Evolutionary conservation across 2,113 vertebrate genomes (phyloP).

Genomic region (Hippocampus guttulatus): DNA sequence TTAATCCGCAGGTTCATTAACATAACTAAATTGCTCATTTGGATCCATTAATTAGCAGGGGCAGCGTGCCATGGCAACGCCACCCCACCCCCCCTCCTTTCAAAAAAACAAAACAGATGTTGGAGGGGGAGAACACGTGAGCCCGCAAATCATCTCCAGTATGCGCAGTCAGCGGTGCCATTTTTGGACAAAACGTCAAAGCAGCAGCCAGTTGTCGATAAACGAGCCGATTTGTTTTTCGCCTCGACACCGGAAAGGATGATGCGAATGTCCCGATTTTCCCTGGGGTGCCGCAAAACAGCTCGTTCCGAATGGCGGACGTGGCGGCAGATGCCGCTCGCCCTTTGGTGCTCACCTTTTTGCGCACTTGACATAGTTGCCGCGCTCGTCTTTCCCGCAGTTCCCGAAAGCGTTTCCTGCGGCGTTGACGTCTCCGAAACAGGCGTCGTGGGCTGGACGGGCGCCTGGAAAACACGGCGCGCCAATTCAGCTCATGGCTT

Average conservation of each 20-base stretch:
- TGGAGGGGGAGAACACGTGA: background rate
- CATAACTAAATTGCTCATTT: constrained; percentile 48
- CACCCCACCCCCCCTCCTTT: too few species aligned
- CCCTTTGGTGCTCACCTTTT: constrained; percentile 67
- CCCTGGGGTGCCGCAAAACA: background rate
- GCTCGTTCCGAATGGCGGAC: background rate
- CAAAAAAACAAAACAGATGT: background rate
- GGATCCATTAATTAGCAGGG: constrained; percentile 41
- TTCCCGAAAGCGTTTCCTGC: constrained; percentile 86
- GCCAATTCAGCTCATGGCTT: too few species aligned
- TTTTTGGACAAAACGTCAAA: background rate
- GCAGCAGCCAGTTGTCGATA: background rate
- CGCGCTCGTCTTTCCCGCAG: constrained; percentile 81
- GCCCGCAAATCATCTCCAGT: background rate
- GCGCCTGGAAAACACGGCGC: constrained; percentile 74
- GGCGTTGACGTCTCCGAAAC: constrained; percentile 86
- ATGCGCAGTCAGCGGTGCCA: background rate
- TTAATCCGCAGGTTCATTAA: constrained; percentile 50
- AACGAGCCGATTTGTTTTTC: background rate
- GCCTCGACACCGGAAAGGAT: background rate
- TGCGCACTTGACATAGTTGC: constrained; percentile 79
- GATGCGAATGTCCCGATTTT: background rate
- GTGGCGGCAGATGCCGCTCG: background rate
- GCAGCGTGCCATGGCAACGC: constrained; percentile 18
- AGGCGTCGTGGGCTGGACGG: constrained; percentile 81